These are phyloP conservation scores for Azorinus chamasolen DNA, from an alignment of 2,888 invertebrate species.

Conservation along the genomic window DNA sequence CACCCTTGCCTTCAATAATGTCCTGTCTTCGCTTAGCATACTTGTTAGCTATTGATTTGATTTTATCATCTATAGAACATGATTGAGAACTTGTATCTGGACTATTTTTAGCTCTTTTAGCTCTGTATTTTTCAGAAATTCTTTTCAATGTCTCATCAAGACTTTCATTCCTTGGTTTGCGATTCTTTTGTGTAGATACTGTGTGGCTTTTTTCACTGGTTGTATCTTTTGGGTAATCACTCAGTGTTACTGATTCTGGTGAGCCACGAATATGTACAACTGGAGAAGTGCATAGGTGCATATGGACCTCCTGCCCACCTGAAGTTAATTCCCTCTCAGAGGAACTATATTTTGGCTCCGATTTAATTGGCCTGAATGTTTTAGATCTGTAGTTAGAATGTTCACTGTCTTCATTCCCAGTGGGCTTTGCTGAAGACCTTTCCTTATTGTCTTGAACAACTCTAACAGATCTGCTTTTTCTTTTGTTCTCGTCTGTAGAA, in stretches of 20 bases:
- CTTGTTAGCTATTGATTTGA: conserved; percentile 46
- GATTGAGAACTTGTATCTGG: neutral
- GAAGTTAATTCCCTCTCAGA: conserved; percentile 60
- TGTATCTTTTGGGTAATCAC: too few relatives aligned
- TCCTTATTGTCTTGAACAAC: neutral
- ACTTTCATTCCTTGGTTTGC: conserved; percentile 4
- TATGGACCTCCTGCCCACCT: conserved; percentile 53
- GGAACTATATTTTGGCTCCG: conserved; percentile 25
- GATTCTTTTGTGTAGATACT: too few relatives aligned
- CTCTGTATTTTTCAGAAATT: conserved; percentile 50
- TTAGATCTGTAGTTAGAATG: neutral
- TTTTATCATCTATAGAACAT: conserved; percentile 27
- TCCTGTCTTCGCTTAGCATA: conserved; percentile 43
- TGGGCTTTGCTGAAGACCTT: neutral
- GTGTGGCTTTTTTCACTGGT: neutral
- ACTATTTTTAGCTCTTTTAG: conserved; percentile 15
- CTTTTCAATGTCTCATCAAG: conserved; percentile 37
- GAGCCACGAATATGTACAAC: conserved; percentile 6
- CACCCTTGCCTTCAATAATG: conserved; percentile 46
- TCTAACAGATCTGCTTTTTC: neutral
- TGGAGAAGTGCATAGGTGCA: conserved; percentile 25
- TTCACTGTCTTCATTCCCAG: neutral
- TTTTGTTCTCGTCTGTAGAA: neutral
- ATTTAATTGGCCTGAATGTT: conserved; percentile 44
- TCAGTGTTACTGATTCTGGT: neutral